Percentiles rank a stretch among this genome's conserved stretches.
These are phyloP conservation scores for Nothura maculosa DNA, from an alignment of 2,797 vertebrate genomes.

Conservation along the genomic window DNA sequence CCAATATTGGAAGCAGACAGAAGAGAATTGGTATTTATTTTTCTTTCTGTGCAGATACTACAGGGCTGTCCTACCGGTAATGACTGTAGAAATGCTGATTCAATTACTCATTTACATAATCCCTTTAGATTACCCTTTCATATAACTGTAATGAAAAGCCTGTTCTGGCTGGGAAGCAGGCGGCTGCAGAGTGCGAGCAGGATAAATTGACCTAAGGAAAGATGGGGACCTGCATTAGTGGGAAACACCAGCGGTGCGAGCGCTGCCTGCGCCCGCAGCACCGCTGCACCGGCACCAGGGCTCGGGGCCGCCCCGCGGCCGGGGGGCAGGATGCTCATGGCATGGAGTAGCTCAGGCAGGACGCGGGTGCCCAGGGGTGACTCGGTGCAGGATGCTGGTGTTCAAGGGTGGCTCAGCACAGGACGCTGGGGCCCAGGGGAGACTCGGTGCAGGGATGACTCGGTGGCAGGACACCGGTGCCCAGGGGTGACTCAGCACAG, in stretches of 20 bases:
- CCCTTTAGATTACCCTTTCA: constrained; percentile 35
- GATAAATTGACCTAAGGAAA: constrained; percentile 29
- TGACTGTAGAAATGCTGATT: constrained; percentile 36
- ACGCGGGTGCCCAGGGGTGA: too few species aligned
- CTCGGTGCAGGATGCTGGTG: too few species aligned
- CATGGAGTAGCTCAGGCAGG: too few species aligned
- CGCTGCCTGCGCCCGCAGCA: background rate
- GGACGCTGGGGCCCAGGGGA: too few species aligned
- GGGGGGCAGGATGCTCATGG: too few species aligned
- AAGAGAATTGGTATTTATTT: constrained; percentile 9
- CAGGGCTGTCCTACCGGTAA: background rate
- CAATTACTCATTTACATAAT: constrained; percentile 47
- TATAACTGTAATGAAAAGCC: constrained; percentile 44
- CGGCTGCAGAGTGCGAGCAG: constrained; percentile 2
- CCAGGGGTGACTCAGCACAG: too few species aligned
- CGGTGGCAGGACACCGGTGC: too few species aligned
- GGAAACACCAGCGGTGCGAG: constrained; percentile 5
- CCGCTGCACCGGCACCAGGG: background rate
- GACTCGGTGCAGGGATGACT: too few species aligned
- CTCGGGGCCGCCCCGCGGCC: too few species aligned
- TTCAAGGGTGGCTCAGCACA: too few species aligned
- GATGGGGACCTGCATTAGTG: constrained; percentile 14
- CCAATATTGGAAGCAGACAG: background rate
- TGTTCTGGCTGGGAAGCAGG: constrained; percentile 63
- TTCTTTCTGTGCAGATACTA: constrained; percentile 35